These are phyloP conservation scores for Dichetophora obliterata DNA, from an alignment of 2,888 invertebrate species.

Conservation along the genomic window DNA sequence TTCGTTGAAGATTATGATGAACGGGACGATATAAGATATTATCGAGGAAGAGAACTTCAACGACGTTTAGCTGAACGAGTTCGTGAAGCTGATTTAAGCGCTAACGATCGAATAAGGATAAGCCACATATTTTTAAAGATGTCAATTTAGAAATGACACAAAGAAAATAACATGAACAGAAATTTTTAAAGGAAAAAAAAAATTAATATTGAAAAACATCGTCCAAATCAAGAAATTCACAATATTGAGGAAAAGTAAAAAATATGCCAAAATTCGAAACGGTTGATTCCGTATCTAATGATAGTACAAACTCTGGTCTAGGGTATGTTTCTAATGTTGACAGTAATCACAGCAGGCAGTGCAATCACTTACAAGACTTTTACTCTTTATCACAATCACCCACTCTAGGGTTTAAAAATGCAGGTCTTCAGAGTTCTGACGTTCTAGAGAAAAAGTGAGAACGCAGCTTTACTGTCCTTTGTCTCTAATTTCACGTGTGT, in stretches of 20 bases:
- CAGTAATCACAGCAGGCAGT: slow-evolving; percentile 57
- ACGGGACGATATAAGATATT: slow-evolving; percentile 96
- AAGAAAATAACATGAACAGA: slow-evolving; percentile 74
- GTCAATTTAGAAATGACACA: slow-evolving; percentile 75
- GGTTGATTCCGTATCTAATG: slow-evolving; percentile 61
- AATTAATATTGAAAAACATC: slow-evolving; percentile 59
- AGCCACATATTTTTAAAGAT: slow-evolving; percentile 84
- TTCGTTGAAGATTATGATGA: slow-evolving; percentile 99
- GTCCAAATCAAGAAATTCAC: slow-evolving; percentile 31
- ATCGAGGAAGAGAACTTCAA: slow-evolving; percentile 92
- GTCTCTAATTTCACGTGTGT: too few species aligned
- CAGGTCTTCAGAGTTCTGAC: slow-evolving; percentile 52
- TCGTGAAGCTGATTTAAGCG: slow-evolving; percentile 93
- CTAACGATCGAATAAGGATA: slow-evolving; percentile 87
- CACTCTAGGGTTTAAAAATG: slow-evolving; percentile 53
- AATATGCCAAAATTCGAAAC: slow-evolving; percentile 50
- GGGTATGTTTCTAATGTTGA: slow-evolving; percentile 77
- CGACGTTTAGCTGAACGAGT: slow-evolving; percentile 92
- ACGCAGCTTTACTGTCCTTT: too few species aligned
- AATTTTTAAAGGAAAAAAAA: slow-evolving; percentile 72
- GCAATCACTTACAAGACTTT: slow-evolving; percentile 60
- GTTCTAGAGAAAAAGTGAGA: too few species aligned
- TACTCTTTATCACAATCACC: slow-evolving; percentile 70
- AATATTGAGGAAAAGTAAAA: slow-evolving; percentile 32
- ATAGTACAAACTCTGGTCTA: slow-evolving; percentile 78